Conservation (phyloP, 2,888 invertebrate genomes). For the Drosophila barbarae region DNA sequence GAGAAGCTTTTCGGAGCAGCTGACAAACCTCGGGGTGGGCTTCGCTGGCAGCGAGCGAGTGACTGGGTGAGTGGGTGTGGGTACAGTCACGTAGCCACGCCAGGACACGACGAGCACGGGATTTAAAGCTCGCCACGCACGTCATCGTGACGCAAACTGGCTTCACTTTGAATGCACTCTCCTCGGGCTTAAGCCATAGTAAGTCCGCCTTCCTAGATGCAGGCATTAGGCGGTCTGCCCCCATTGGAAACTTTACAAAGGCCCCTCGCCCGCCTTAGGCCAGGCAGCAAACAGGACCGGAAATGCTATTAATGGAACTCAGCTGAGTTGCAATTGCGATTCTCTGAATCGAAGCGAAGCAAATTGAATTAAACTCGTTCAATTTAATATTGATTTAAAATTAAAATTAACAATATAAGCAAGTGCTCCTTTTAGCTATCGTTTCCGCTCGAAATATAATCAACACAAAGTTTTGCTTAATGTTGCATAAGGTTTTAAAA, state of each 20-base stretch:
- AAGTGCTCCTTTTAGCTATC: too few relatives aligned
- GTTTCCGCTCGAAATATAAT: too few relatives aligned
- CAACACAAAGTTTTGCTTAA: too few relatives aligned
- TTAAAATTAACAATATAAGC: too few relatives aligned
- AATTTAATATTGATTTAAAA: neutral
- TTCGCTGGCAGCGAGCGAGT: neutral
- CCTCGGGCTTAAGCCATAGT: slow-evolving; percentile 9
- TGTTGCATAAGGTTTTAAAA: too few relatives aligned
- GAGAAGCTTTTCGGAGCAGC: slow-evolving; percentile 4
- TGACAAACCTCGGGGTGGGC: slow-evolving; percentile 12
- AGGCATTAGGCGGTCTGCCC: slow-evolving; percentile 2
- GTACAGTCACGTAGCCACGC: slow-evolving; percentile 8
- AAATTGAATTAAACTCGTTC: neutral
- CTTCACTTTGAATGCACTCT: slow-evolving; percentile 2
- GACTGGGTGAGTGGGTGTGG: slow-evolving; percentile 2
- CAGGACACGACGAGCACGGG: slow-evolving; percentile 4
- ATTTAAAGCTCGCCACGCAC: slow-evolving; percentile 10
- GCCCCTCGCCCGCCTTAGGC: slow-evolving; percentile 1
- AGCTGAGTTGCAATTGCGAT: neutral
- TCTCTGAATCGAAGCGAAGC: neutral
- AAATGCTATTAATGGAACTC: slow-evolving; percentile 2
- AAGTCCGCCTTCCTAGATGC: slow-evolving; percentile 1
- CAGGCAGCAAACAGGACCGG: neutral
- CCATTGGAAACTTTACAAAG: slow-evolving; percentile 1
- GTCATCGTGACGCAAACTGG: slow-evolving; percentile 11